These are phyloP conservation scores for Athetis lepigone DNA, from an alignment of 2,888 invertebrate species.

Conservation along the genomic window DNA sequence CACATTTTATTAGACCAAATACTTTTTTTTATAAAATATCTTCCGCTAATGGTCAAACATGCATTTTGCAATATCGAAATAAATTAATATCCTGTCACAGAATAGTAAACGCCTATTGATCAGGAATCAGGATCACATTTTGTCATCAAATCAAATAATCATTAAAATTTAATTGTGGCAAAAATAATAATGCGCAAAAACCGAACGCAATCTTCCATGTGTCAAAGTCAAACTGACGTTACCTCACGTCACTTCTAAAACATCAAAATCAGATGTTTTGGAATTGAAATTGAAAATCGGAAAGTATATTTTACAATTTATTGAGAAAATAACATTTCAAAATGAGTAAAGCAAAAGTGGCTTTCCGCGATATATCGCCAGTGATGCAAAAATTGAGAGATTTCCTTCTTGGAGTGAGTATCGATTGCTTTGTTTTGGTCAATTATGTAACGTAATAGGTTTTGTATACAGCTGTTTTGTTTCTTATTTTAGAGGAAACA, in stretches of 20 bases:
- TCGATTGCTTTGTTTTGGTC: slow-evolving; percentile 49
- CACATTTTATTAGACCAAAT: no score
- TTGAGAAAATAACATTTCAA: slow-evolving; percentile 45
- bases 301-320: slow-evolving; percentile 11
- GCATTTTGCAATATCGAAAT: no score
- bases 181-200: no score
- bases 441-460: slow-evolving; percentile 73
- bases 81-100: no score
- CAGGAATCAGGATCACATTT: no score
- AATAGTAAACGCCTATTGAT: no score
- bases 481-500: slow-evolving; percentile 89
- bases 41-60: no score
- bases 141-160: no score
- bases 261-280: slow-evolving; percentile 63
- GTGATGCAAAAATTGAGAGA: slow-evolving; percentile 91
- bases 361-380: slow-evolving; percentile 92
- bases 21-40: no score
- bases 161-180: no score
- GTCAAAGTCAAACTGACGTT: slow-evolving; percentile 27
- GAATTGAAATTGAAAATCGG: no score
- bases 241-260: neutral
- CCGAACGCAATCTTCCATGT: no score
- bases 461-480: slow-evolving; percentile 26
- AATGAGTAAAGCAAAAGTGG: slow-evolving; percentile 85
- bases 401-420: slow-evolving; percentile 92